A percentile compares a stretch with the other conserved stretches of the same genome.
These are phyloP conservation scores for Pedetes capensis DNA, from an alignment of 2,113 vertebrate genomes.

Conservation along the genomic window DNA sequence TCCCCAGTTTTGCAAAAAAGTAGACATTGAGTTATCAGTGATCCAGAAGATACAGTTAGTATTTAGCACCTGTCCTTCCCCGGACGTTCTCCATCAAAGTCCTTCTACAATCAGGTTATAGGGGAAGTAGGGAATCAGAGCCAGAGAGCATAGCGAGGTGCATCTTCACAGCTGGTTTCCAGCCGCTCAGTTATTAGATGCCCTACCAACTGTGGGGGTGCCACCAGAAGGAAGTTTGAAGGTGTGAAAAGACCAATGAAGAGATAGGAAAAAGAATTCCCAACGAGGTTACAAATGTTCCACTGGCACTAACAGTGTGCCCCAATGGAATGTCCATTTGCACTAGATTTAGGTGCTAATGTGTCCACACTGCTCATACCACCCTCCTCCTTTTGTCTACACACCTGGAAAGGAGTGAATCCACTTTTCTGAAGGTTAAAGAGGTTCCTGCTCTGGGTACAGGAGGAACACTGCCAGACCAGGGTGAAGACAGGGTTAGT, in stretches of 20 bases:
- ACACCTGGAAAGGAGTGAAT: background rate
- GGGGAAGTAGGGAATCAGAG: background rate
- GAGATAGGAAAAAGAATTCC: background rate
- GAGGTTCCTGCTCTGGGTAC: background rate
- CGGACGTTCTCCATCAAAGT: background rate
- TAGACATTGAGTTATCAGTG: background rate
- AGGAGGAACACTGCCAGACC: background rate
- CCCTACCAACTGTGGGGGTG: background rate
- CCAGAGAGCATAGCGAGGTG: background rate
- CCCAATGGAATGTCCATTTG: background rate
- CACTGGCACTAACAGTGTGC: background rate
- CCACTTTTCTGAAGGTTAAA: background rate
- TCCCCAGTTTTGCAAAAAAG: no score
- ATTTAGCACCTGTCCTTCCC: background rate
- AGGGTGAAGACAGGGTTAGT: background rate
- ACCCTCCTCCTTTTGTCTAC: background rate
- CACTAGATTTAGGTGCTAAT: background rate
- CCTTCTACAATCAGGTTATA: background rate
- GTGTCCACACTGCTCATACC: background rate
- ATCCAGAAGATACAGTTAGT: background rate
- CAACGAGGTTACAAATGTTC: background rate
- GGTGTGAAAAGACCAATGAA: background rate
- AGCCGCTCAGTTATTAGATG: background rate
- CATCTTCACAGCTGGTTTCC: background rate
- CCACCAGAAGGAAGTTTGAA: background rate